Evolutionary conservation across 2,797 vertebrate genomes (phyloP).

Genomic region (Paguma larvata): DNA sequence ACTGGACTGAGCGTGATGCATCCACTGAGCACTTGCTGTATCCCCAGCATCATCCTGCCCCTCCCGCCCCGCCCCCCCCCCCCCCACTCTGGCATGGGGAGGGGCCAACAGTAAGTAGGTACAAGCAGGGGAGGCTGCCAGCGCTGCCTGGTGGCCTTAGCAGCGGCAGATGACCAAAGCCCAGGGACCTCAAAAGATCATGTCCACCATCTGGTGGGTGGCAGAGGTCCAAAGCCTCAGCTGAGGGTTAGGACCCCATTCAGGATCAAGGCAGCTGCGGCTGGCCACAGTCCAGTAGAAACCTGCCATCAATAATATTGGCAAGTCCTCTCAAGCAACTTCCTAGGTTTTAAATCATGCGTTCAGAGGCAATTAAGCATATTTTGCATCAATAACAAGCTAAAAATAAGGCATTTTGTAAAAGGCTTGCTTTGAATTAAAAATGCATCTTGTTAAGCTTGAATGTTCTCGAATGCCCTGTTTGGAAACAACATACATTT

Average conservation of each 20-base stretch:
- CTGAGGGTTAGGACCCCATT: background rate
- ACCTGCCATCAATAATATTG: background rate
- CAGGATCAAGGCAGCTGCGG: background rate
- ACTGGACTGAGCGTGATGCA: background rate
- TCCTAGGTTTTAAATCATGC: conserved; percentile 50
- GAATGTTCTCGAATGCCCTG: conserved; percentile 21
- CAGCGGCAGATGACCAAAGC: background rate
- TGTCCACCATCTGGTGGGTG: background rate
- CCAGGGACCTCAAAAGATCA: background rate
- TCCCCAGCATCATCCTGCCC: background rate
- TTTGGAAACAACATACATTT: conserved; percentile 9
- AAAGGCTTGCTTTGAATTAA: background rate
- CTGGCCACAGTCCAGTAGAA: background rate
- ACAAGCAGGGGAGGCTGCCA: background rate
- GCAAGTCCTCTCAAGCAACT: background rate
- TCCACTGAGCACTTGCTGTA: background rate
- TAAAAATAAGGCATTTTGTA: conserved; percentile 37
- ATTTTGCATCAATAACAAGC: background rate
- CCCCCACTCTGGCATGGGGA: background rate
- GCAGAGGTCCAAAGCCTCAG: no score
- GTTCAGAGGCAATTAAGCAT: conserved; percentile 29
- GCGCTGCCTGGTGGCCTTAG: background rate
- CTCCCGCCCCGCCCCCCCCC: background rate
- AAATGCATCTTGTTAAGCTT: conserved; percentile 32
- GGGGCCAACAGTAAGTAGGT: background rate